Evolutionary conservation across 2,797 vertebrate species (phyloP).

Genomic region (Sebastes cheni): DNA sequence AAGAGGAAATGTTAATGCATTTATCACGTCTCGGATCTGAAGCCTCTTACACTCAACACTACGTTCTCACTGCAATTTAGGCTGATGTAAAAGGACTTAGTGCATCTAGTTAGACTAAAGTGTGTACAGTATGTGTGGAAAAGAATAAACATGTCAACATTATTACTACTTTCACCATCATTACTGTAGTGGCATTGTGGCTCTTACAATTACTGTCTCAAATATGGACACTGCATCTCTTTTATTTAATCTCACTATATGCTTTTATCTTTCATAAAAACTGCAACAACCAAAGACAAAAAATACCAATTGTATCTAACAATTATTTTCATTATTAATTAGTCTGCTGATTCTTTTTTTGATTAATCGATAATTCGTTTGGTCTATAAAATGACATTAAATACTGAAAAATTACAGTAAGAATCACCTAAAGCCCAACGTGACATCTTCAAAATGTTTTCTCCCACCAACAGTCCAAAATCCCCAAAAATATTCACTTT

Average conservation of each 20-base stretch:
- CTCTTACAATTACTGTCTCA: neutral
- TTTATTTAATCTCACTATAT: neutral
- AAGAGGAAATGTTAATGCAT: constrained; percentile 50
- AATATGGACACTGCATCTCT: neutral
- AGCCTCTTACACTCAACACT: constrained; percentile 12
- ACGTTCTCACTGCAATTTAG: constrained; percentile 22
- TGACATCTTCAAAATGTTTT: neutral
- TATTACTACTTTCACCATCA: neutral
- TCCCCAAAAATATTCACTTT: neutral
- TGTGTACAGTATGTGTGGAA: neutral
- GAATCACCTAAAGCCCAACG: neutral
- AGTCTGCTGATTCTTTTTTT: neutral
- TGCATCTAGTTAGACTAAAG: neutral
- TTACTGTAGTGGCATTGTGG: no score
- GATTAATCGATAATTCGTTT: neutral
- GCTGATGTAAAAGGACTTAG: constrained; percentile 7
- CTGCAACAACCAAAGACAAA: neutral
- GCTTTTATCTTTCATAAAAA: neutral
- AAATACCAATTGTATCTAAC: neutral
- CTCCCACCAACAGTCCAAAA: neutral
- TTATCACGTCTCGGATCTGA: constrained; percentile 43
- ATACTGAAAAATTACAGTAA: neutral
- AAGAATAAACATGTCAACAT: neutral
- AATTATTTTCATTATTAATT: neutral
- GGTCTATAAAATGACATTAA: neutral